Base-by-base conservation (phyloP, 1,140 invertebrate species). In the Heliconius nattereri region DNA sequence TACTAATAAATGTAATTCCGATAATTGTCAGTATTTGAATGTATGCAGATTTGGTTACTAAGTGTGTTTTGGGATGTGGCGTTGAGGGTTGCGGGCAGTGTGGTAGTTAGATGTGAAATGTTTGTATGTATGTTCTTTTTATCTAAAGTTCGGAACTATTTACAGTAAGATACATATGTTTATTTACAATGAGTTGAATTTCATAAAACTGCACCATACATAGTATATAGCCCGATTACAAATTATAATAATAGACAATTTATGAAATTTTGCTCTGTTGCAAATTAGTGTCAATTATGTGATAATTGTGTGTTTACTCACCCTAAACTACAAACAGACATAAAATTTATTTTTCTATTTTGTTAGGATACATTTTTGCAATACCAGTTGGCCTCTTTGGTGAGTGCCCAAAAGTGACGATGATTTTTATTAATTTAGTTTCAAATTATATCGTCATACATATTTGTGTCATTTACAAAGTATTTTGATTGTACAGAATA, bases 301-400 rank as follows among this genome's bases (percentile, higher is more conserved):
- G 8, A 23, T 60, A 60, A 60, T 9, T 60, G n/a, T 60, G 54
- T 60, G 54, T 60, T n/a, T n/a, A 60, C 54, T 60, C 54, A 66
- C 60, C 26, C 13, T 11, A 26, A 66, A 66, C 60, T 60, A 23
- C n/a, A 73, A 79, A 79, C 80, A 54, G 84, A 86, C 83, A 49
- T 87, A 88, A 88, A 88, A 84, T 86, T 85, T 88, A 80, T 92
- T 89, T 93, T 89, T 92, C 85, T 91, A 91, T 93, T 90, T 87
- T 85, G 89, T 89, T 92, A 94, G 92, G 92, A 93, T 90, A 87
- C 91, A 83, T 94, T 88, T 92, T 92, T 92, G 89, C 91, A 92
- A 91, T 91, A 90, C 89, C 92, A 92, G 92, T 87, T 92, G 90
- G 92, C 91, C 91, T 91, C 90, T 79, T 89, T 92, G 92, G 92